phyloP scores from a whole-genome alignment of 2,888 invertebrate genomes.

The Oscheius sp. region DNA sequence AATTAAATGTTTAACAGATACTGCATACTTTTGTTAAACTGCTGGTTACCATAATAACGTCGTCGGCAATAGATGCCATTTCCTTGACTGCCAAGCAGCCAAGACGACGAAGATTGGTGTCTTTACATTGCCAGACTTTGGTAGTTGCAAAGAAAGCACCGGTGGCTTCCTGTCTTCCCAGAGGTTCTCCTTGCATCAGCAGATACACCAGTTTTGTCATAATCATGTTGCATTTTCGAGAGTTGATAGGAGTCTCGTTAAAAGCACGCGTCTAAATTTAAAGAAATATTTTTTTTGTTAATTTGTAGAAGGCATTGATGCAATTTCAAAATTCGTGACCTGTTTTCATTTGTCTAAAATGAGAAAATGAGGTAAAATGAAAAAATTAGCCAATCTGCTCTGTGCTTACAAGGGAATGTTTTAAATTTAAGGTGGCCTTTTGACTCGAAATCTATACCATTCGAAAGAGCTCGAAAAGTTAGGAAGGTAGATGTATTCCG shows the following conservation, averaged over 20 bases:
- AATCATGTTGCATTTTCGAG: slow-evolving; percentile 93
- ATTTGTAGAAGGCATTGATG: not conserved
- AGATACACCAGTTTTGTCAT: slow-evolving; percentile 95
- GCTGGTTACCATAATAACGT: slow-evolving; percentile 96
- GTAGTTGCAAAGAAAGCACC: slow-evolving; percentile 99
- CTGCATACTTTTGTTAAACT: slow-evolving; percentile 77
- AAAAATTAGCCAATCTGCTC: no score
- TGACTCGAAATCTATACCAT: no score
- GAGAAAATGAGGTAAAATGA: no score
- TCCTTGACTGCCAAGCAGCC: slow-evolving; percentile 93
- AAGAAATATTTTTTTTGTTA: not conserved
- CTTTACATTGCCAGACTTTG: slow-evolving; percentile 96
- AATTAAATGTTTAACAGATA: slow-evolving; percentile 74
- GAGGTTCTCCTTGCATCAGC: slow-evolving; percentile 88
- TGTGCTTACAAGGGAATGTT: no score
- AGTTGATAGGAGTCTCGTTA: slow-evolving; percentile 96
- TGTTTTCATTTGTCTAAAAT: no score
- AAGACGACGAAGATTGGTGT: slow-evolving; percentile 90
- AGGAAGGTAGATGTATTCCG: no score
- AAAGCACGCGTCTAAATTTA: slow-evolving; percentile 84
- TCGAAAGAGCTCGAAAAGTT: no score
- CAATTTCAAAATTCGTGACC: not conserved
- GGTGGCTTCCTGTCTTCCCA: slow-evolving; percentile 92
- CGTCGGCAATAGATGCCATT: slow-evolving; percentile 91
- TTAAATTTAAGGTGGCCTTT: no score